These are phyloP conservation scores for Botrylloides violaceus DNA, from an alignment of 23 tunicate genomes.

Conservation along the genomic window DNA sequence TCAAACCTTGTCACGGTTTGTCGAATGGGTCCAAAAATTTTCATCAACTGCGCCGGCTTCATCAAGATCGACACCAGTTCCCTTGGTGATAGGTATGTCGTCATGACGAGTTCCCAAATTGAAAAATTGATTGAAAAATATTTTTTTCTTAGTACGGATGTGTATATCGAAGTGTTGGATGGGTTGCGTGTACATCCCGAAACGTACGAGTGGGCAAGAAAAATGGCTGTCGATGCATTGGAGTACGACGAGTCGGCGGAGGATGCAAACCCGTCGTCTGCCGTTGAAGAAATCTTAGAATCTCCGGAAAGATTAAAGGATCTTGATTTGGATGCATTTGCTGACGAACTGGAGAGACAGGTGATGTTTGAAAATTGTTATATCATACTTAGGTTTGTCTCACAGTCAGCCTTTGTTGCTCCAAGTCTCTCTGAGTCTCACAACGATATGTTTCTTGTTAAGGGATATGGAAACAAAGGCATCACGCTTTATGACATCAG, in stretches of 20 bases:
- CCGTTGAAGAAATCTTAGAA: slow-evolving; percentile 75
- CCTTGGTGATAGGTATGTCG: slow-evolving; percentile 70
- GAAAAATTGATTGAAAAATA: neutral
- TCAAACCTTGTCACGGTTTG: slow-evolving; percentile 83
- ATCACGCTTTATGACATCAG: slow-evolving; percentile 91
- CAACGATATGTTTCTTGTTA: neutral
- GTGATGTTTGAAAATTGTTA: no score
- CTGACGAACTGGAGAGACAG: slow-evolving; percentile 92
- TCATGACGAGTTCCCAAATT: no score
- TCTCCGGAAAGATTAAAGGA: slow-evolving; percentile 89
- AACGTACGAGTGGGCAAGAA: slow-evolving; percentile 97
- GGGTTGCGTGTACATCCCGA: slow-evolving; percentile 96
- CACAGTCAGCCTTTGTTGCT: neutral
- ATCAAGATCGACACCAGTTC: slow-evolving; percentile 92
- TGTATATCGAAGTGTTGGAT: slow-evolving; percentile 93
- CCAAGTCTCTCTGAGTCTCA: neutral
- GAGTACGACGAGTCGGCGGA: slow-evolving; percentile 96
- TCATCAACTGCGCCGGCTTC: slow-evolving; percentile 96
- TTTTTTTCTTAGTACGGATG: slow-evolving; percentile 40
- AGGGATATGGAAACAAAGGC: slow-evolving; percentile 94
- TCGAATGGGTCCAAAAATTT: slow-evolving; percentile 90
- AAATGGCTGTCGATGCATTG: slow-evolving; percentile 95
- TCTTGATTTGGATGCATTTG: slow-evolving; percentile 95
- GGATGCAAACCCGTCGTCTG: slow-evolving; percentile 74
- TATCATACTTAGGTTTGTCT: no score